These are phyloP conservation scores for Thamnaconus septentrionalis DNA, from an alignment of 2,113 vertebrate genomes.

Conservation along the genomic window DNA sequence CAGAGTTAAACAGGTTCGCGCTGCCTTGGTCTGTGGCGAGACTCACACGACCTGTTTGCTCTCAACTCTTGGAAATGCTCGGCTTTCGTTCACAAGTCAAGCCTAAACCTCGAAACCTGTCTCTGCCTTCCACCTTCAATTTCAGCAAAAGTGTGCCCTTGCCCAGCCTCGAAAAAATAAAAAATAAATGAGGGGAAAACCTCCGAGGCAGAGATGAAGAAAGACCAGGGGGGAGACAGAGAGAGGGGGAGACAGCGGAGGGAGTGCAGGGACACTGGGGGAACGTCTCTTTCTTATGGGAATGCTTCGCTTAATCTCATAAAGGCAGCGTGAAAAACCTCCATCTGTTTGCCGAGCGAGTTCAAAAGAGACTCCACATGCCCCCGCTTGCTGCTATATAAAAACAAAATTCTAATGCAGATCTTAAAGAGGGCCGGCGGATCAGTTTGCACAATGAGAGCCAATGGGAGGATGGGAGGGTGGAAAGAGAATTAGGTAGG, in stretches of 20 bases:
- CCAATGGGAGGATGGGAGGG: conserved; percentile 41
- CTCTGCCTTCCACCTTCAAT: conserved; percentile 50
- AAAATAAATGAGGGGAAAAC: conserved; percentile 1
- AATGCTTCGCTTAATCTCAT: conserved; percentile 78
- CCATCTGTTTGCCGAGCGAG: conserved; percentile 65
- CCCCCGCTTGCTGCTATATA: conserved; percentile 74
- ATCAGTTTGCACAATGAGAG: conserved; percentile 67
- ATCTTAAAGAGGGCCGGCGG: conserved; percentile 60
- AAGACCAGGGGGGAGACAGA: conserved; percentile 3
- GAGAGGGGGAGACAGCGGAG: conserved; percentile 25
- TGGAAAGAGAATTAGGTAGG: conserved; percentile 38
- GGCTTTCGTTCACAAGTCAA: background rate
- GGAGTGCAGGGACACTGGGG: conserved; percentile 34
- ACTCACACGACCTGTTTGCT: conserved; percentile 24
- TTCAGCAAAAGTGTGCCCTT: conserved; percentile 38
- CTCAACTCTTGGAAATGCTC: conserved; percentile 36
- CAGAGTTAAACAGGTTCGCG: conserved; percentile 58
- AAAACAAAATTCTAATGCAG: conserved; percentile 75
- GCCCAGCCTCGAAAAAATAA: conserved; percentile 41
- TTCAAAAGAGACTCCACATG: conserved; percentile 74
- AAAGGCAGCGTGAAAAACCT: conserved; percentile 71
- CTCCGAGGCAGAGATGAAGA: conserved; percentile 26
- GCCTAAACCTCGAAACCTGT: conserved; percentile 38
- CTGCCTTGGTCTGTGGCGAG: conserved; percentile 32
- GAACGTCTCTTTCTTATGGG: conserved; percentile 70